Conservation (phyloP, 2,888 invertebrate genomes). For the Himalopsyche tibetana region DNA sequence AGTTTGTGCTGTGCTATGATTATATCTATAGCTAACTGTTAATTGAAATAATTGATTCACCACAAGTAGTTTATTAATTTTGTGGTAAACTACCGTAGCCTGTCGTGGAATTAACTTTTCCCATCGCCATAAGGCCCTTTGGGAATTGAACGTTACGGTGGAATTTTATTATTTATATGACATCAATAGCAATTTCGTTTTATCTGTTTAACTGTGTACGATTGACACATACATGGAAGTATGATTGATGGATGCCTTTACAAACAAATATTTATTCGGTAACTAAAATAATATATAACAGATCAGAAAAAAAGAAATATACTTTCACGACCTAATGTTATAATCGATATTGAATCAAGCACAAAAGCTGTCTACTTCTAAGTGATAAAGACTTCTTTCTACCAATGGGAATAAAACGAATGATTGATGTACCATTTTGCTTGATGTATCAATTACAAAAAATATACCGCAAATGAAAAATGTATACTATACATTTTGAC, state of each 20-base stretch:
- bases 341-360: slow-evolving; percentile 35
- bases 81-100: neutral
- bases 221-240: slow-evolving; percentile 42
- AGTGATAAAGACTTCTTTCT: neutral
- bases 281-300: slow-evolving; percentile 24
- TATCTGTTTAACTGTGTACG: slow-evolving; percentile 24
- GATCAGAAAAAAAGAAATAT: neutral
- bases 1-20: too few relatives aligned
- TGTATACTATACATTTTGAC: too few relatives aligned
- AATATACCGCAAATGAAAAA: too few relatives aligned
- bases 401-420: neutral
- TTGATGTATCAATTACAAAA: neutral
- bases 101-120: neutral
- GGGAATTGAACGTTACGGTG: neutral
- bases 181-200: slow-evolving; percentile 38
- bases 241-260: slow-evolving; percentile 34
- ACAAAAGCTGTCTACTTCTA: slow-evolving; percentile 24
- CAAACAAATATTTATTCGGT: neutral
- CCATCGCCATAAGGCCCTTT: neutral
- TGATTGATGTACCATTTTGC: neutral
- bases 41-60: too few relatives aligned
- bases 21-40: too few relatives aligned
- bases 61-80: too few relatives aligned
- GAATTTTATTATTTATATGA: slow-evolving; percentile 37
- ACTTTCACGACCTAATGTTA: neutral